Base-by-base conservation (phyloP, 2,113 vertebrate genomes). In the Rhabdomys dilectus region DNA sequence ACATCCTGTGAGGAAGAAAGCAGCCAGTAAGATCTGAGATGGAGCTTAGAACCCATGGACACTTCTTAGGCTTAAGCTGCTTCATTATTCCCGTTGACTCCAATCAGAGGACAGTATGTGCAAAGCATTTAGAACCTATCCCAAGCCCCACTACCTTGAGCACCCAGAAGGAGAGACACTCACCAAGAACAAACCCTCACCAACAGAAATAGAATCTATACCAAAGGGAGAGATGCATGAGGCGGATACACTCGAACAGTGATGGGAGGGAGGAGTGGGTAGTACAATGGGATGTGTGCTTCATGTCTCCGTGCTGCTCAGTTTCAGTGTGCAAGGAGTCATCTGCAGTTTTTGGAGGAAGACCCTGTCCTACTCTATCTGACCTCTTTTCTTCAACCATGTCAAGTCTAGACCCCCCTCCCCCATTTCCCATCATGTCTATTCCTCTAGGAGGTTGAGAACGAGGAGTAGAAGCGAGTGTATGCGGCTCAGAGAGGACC, bases 1-100 rank as follows among this genome's bases (percentile, higher is more conserved):
- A 99, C 99, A 58, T 99, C 99, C 99, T 99, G 89, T 29, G 80
- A 92, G 62, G 34, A 78, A 45, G 26, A 88, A 0, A 39, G 45
- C 17, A 13, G 96, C 2, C 4, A 91, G 93, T 58, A 31, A 10
- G 36, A 89, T 94, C 93, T 26, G 58, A 84, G 60, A 15, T 17
- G 0, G 3, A 58, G 42, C 70, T 26, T 82, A 70, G 84, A 48
- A 56, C 76, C 84, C 93, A 88, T 0, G n/a, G 94, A 56, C 9
- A 36, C 70, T 76, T 92, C 91, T 94, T 87, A 96, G 88, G 97
- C 96, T 16, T n/a, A 94, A 98, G 98, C 96, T 86, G 73, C 95
- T 96, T 97, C 91, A 97, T 98, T 97, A 95, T 96, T 89, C 97
- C 97, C 96, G 64, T 19, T 85, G 89, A 73, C 62, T 93, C 96